Percentiles rank a stretch among this genome's conserved stretches.
phyloP scores from a whole-genome alignment of 2,888 invertebrate genomes.

The Zygaena filipendulae region DNA sequence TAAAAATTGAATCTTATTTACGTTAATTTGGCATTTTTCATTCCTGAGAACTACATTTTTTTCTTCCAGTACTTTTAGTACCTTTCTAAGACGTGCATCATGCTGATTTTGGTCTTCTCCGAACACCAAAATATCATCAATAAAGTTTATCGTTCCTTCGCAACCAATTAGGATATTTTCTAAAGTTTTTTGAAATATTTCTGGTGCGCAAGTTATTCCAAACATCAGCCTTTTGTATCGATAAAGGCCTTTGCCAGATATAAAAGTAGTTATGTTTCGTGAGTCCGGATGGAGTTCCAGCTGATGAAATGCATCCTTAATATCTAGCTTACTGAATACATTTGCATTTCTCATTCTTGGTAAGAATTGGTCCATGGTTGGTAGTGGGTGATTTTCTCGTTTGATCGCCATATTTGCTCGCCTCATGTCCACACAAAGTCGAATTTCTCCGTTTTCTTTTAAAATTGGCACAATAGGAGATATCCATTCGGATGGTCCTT shows the following conservation, averaged over 20 bases:
- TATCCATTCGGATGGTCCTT: constrained; percentile 8
- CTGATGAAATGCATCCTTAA: constrained; percentile 32
- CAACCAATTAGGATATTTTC: no score
- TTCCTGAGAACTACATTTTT: constrained; percentile 11
- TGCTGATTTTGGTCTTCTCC: constrained; percentile 19
- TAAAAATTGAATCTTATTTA: constrained; percentile 20
- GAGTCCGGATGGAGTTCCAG: constrained; percentile 24
- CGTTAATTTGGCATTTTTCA: constrained; percentile 24
- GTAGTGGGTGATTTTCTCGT: constrained; percentile 19
- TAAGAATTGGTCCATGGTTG: constrained; percentile 17
- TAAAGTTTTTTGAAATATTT: no score
- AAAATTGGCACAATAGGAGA: constrained; percentile 8
- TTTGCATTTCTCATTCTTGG: constrained; percentile 18
- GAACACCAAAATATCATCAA: no score
- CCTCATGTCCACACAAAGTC: constrained; percentile 9
- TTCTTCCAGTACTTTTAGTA: constrained; percentile 11
- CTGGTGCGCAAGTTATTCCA: constrained; percentile 35
- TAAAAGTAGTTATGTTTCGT: constrained; percentile 31
- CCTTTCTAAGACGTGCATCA: constrained; percentile 20
- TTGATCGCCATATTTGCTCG: constrained; percentile 17
- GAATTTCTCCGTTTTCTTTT: no score
- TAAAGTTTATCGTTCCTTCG: no score
- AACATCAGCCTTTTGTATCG: no score
- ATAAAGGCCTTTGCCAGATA: no score
- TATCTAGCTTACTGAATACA: constrained; percentile 24